Base-by-base conservation (phyloP, 92 coral and sea anemone species). In the Bergia puertoricense region DNA sequence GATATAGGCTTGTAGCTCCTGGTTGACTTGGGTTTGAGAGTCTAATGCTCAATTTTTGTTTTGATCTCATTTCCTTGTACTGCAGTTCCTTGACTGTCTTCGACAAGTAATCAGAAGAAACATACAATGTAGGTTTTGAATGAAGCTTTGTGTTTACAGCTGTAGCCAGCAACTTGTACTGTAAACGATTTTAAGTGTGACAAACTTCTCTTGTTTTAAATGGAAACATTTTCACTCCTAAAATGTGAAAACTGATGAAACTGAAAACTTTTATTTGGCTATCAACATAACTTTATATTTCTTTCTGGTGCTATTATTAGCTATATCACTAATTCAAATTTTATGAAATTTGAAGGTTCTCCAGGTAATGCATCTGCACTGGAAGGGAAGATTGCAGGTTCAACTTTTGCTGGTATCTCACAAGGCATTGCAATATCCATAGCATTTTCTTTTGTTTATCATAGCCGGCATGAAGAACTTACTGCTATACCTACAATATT, bases 361-460 rank as follows among this genome's bases (percentile, higher is more conserved):
- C 57, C 39, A 11, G 81, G 30, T 30, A 30, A 30, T 30, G 30
- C 30, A 30, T 30, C 30, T 30, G 30, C 57, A 16, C 46, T 43
- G 81, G 81, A 77, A 77, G 81, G 57, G 57, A 77, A 30, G 30
- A 30, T 30, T 30, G 30, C 30, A 30, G 30, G 30, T 30, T 30
- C 30, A 30, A 30, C 30, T 30, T 30, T 30, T 30, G 30, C 30
- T 30, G 30, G 30, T 30, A 30, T 77, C 62, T 77, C 59, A 18
- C 38, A 77, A 77, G 40, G 62, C 81, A 77, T 77, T 77, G 81
- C 81, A 77, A 77, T 59, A 45, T 77, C 51, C 81, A 77, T 77
- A 39, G 50, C 50, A 45, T 77, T 77, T 77, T 77, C 81, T 43
- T 77, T 77, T 77, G 81, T 77, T 41, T 77, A 77, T 77, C 81